phyloP scores from a whole-genome alignment of 30 jellyfish, hydroid and myxozoan species.

The Rhopilema esculentum region DNA sequence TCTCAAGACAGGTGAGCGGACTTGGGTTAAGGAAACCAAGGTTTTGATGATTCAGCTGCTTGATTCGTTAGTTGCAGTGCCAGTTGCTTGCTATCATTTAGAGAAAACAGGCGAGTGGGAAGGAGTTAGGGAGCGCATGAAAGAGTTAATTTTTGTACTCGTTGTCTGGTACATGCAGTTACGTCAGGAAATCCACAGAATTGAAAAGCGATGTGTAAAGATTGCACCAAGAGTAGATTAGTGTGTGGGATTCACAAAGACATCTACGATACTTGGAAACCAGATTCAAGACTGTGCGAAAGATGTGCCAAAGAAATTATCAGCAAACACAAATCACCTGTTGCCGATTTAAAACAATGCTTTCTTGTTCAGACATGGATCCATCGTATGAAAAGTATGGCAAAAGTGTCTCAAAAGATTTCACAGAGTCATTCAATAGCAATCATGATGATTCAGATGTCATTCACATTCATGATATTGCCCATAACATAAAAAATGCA shows the following conservation, averaged over 20 bases:
- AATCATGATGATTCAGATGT: conserved; percentile 6
- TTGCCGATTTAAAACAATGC: conserved; percentile 8
- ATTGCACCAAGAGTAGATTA: conserved; percentile 3
- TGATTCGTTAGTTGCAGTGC: background rate
- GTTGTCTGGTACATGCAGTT: conserved; percentile 27
- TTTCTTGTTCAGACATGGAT: conserved; percentile 21
- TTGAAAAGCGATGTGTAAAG: conserved; percentile 22
- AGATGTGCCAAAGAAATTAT: conserved; percentile 9
- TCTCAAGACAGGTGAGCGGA: background rate
- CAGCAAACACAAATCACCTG: conserved; percentile 4
- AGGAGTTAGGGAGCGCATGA: conserved; percentile 12
- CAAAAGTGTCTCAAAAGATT: conserved; percentile 1
- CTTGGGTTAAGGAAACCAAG: background rate
- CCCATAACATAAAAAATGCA: conserved; percentile 36
- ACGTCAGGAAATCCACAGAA: conserved; percentile 5
- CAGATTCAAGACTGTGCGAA: conserved; percentile 31
- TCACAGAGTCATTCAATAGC: conserved; percentile 16
- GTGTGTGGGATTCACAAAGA: conserved; percentile 26
- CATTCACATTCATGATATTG: conserved; percentile 41
- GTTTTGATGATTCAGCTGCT: background rate
- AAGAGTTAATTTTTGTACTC: conserved; percentile 14
- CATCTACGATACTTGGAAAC: conserved; percentile 25
- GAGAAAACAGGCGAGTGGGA: conserved; percentile 24
- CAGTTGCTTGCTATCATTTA: background rate
- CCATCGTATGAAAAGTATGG: conserved; percentile 46